phyloP scores from a whole-genome alignment of 2,113 vertebrate genomes.

The Calyptomena viridis region DNA sequence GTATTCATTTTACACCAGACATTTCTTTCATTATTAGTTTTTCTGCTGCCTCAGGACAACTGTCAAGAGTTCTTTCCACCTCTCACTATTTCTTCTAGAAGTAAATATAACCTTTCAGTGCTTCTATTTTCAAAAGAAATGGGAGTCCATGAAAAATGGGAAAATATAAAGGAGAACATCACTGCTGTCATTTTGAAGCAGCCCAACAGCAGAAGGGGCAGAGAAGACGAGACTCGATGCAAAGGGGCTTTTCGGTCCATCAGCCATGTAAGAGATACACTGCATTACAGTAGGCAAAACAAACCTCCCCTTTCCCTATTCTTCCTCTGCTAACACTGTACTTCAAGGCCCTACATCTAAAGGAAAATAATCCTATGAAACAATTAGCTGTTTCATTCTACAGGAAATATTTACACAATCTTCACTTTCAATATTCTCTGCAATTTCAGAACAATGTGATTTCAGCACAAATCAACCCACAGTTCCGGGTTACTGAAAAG shows the following conservation, averaged over 20 bases:
- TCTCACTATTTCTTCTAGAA: slow-evolving; percentile 14
- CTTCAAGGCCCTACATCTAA: neutral
- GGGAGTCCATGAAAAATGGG: neutral
- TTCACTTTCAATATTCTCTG: neutral
- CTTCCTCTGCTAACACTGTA: neutral
- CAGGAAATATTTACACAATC: neutral
- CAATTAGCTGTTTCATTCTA: neutral
- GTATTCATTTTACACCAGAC: slow-evolving; percentile 47
- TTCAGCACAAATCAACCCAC: neutral
- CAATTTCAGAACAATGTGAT: neutral
- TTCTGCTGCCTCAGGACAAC: slow-evolving; percentile 61
- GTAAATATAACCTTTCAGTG: slow-evolving; percentile 4
- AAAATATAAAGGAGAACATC: slow-evolving; percentile 25
- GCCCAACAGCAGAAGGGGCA: neutral
- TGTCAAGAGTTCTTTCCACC: slow-evolving; percentile 26
- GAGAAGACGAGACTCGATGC: neutral
- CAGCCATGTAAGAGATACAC: neutral
- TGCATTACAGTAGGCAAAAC: neutral
- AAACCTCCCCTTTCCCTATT: neutral
- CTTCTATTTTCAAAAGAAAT: slow-evolving; percentile 42
- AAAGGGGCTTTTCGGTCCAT: neutral
- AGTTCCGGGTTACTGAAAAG: neutral
- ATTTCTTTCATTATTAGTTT: slow-evolving; percentile 62
- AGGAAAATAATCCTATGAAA: neutral
- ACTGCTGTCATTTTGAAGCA: slow-evolving; percentile 33